These are phyloP conservation scores for Cinara cedri DNA, from an alignment of 2,888 invertebrate genomes.

Conservation along the genomic window DNA sequence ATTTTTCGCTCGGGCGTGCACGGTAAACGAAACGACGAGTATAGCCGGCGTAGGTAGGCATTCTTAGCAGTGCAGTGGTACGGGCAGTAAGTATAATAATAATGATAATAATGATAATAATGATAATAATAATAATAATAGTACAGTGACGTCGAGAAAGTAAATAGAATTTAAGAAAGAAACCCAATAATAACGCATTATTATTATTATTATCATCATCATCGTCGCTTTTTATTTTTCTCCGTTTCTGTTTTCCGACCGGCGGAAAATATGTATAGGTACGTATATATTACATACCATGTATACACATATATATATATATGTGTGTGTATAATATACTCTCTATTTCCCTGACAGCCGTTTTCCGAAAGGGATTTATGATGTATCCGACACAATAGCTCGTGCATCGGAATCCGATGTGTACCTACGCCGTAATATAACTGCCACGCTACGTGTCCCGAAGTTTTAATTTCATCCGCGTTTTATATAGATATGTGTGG, in stretches of 20 bases:
- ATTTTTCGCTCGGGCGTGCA: slow-evolving; percentile 45
- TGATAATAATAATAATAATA: not conserved
- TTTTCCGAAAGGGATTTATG: slow-evolving; percentile 39
- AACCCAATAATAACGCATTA: not conserved
- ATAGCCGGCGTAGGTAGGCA: not conserved
- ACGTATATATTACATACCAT: not conserved
- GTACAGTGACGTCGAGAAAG: not conserved
- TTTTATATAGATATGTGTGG: not conserved
- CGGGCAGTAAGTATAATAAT: not conserved
- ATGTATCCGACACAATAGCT: slow-evolving; percentile 26
- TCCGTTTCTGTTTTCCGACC: slow-evolving; percentile 5
- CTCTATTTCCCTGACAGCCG: not conserved
- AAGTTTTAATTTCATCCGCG: slow-evolving; percentile 26
- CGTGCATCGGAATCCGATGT: not conserved
- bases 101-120: not conserved
- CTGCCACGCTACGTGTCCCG: not conserved
- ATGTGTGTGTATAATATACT: not conserved
- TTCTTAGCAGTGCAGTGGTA: not conserved
- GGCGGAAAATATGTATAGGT: not conserved
- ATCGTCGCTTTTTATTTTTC: not conserved
- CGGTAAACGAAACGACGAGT: slow-evolving; percentile 40
- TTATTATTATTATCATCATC: too few species aligned
- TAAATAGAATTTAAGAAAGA: slow-evolving; percentile 23
- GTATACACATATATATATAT: not conserved
- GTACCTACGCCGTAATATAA: not conserved